Conservation (phyloP, 2,797 vertebrate species). For the Pseudochirops corinnae region DNA sequence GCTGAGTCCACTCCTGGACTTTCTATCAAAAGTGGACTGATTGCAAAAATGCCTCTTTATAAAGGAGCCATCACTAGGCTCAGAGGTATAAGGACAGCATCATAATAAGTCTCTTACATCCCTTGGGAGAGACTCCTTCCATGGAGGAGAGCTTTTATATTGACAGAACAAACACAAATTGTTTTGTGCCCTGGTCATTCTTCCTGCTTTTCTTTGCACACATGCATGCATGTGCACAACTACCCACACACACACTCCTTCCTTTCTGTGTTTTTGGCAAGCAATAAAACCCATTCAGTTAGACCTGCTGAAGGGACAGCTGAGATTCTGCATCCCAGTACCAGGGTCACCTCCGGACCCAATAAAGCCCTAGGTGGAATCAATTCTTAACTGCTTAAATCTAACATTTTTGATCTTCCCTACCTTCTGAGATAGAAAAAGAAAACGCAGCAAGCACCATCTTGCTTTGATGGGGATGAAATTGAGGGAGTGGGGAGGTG, state of each 20-base stretch:
- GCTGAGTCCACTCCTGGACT: background rate
- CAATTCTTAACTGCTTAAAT: background rate
- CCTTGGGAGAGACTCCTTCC: background rate
- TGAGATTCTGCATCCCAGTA: background rate
- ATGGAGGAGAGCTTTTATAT: background rate
- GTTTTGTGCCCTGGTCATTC: background rate
- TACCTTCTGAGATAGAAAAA: background rate
- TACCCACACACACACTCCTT: no score
- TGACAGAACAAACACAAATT: background rate
- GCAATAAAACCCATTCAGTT: background rate
- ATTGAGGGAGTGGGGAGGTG: background rate
- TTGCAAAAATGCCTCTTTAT: background rate
- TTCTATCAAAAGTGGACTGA: background rate
- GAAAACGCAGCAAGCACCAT: background rate
- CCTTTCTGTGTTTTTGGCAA: background rate
- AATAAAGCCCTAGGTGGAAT: background rate
- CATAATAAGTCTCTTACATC: background rate
- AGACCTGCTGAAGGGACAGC: background rate
- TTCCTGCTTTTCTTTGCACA: no score
- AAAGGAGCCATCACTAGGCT: background rate
- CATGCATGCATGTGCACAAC: fast-evolving
- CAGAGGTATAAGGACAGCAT: background rate
- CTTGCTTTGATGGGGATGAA: background rate
- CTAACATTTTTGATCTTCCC: background rate
- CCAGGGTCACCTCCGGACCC: background rate